These are phyloP conservation scores for Phalacrocorax pelagicus DNA, from an alignment of 2,113 vertebrate species.

Conservation along the genomic window DNA sequence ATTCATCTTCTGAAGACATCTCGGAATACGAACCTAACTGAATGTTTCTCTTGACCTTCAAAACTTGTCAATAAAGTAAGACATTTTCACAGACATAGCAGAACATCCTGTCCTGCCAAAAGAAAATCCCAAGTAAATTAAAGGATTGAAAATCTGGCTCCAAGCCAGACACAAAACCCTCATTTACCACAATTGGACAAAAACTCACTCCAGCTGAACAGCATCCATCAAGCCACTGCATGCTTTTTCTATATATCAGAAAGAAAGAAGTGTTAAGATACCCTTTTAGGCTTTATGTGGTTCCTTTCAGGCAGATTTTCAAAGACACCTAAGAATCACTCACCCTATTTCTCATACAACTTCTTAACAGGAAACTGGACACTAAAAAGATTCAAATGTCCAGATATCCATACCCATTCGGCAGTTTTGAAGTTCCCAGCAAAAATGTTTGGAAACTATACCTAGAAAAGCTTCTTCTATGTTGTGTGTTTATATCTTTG, in stretches of 20 bases:
- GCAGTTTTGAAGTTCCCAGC: neutral
- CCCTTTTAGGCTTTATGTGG: neutral
- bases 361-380: neutral
- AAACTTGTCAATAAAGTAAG: slow-evolving; percentile 48
- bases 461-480: neutral
- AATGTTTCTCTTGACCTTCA: slow-evolving; percentile 40
- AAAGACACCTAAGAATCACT: neutral
- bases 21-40: neutral
- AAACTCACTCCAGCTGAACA: neutral
- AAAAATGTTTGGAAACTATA: neutral
- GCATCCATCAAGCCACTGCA: neutral
- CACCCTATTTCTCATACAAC: neutral
- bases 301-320: neutral
- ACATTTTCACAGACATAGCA: slow-evolving; percentile 27
- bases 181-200: neutral
- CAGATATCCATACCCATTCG: neutral
- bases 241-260: neutral
- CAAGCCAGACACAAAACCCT: slow-evolving; percentile 9
- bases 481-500: neutral
- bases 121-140: slow-evolving; percentile 53
- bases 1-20: neutral
- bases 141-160: slow-evolving; percentile 27
- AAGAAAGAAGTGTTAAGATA: neutral
- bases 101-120: slow-evolving; percentile 34
- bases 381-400: neutral